Base-by-base conservation (phyloP, 2,888 invertebrate species). In the Pseudanteris insignis region DNA sequence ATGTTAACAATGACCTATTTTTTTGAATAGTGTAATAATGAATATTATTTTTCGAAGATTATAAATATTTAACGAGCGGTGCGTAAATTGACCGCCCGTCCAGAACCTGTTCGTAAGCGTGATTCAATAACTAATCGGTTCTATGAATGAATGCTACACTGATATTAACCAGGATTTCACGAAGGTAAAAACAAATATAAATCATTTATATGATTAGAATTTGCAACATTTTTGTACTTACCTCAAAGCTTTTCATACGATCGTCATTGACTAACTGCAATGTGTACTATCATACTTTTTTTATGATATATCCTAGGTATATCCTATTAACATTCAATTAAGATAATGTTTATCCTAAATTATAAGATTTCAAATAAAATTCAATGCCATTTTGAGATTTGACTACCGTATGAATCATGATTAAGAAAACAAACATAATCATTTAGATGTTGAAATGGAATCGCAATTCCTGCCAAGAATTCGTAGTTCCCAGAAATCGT, bases 111-210 rank as follows among this genome's bases (percentile, higher is more conserved):
- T 67, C 68, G 67, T 70, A 65, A 62, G 74, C 75, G 72, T 73
- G 67, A 71, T 76, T 70, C 71, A 73, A 74, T 77, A 67, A 77
- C 75, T 79, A 78, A 74, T 78, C 74, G 77, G 78, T 79, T 76
- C 75, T 79, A 76, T 78, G 74, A 79, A 79, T 74, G 74, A 78
- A 77, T 77, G 78, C 79, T 77, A 76, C 78, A 71, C 77, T 79
- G 73, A 76, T 76, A 78, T 76, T 76, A 76, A 73, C 78, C 79
- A 79, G 79, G 79, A 79, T 79, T 79, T 79, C 72, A 78, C 78
- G 70, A 79, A 79, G 79, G 79, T 79, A 79, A 79, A 76, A 72
- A 76, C 65, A 74, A 70, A 68, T 72, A 70, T 70, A 76, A 73
- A 77, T 74, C 77, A 77, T 75, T 78, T 77, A 76, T 70, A 68